Percentiles rank a stretch among this genome's conserved stretches.
phyloP scores from a whole-genome alignment of 2,113 vertebrate genomes.

The Platanista minor region DNA sequence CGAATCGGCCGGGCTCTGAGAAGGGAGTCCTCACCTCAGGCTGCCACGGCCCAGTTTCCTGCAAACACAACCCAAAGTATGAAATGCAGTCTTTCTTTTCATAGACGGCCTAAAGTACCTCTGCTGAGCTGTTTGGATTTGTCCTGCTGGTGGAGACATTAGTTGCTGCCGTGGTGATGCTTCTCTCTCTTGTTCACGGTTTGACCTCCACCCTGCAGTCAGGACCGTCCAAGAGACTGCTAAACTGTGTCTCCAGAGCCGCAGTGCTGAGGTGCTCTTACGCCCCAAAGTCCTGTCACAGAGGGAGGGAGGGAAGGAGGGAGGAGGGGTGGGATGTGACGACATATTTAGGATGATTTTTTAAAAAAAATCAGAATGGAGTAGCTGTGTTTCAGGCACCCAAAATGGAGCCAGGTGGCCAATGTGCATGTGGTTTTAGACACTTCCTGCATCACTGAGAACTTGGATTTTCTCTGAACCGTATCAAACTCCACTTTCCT shows the following conservation, averaged over 20 bases:
- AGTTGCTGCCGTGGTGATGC: constrained; percentile 64
- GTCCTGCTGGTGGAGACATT: constrained; percentile 62
- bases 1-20: accelerated
- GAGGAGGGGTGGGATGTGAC: not conserved
- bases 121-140: constrained; percentile 61
- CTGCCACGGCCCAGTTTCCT: not conserved
- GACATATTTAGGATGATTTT: not conserved
- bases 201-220: not conserved
- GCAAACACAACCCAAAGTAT: constrained; percentile 29
- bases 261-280: not conserved
- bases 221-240: accelerated
- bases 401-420: not conserved
- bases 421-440: not conserved
- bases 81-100: constrained; percentile 45
- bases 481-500: not conserved
- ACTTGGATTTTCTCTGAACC: not conserved
- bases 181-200: not conserved
- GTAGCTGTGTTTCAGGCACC: not conserved
- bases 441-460: not conserved
- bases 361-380: not conserved
- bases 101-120: constrained; percentile 65
- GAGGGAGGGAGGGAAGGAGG: not conserved
- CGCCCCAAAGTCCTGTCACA: not conserved
- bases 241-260: not conserved
- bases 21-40: not conserved